Base-by-base conservation (phyloP, 2,888 invertebrate genomes). In the Leptopilina syphax region DNA sequence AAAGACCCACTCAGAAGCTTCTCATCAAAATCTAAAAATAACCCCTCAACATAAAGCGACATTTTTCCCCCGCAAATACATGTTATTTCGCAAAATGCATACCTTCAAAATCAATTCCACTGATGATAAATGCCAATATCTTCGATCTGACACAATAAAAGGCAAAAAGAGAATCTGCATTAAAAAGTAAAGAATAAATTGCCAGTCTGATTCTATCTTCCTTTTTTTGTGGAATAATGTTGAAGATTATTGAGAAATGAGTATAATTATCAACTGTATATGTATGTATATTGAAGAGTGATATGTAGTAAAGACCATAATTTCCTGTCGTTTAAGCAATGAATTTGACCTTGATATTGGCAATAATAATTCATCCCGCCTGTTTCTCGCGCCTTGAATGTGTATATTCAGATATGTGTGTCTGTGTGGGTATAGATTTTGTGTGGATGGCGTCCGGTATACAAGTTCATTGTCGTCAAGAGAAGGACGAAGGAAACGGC, bases 381-480 rank as follows among this genome's bases (percentile, higher is more conserved):
- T 70, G 54, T 70, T 70, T 70, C 50, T 70, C 70, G 54, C 54
- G 34, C 50, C 54, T 70, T 18, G 18, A 18, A 18, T n/a, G 18
- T 60, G 8, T 47, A 47, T 41, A 41, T 18, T 18, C 18, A 18
- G 18, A 18, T 18, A 41, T 3, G 41, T 41, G 41, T 41, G 6
- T 41, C 3, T 41, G 41, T 41, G 6, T 47, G 8, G 6, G 9
- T 47, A 60, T 70, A 70, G 70, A 79, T 63, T 34, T 70, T 47
- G 63, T 65, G 54, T 60, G 50, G 73, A 77, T 76, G 66, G 78
- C 79, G 77, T 80, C 81, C 76, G 83, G 70, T 80, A 41, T 41
- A 79, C 84, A 82, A 83, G 85, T 85, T 86, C 84, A 85, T 85
- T 85, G 84, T 85, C 84, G 79, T 18, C 81, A 9, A 8, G 77